Evolutionary conservation across 2,797 vertebrate genomes (phyloP).

Genomic region (Notoglanidium macrostoma): DNA sequence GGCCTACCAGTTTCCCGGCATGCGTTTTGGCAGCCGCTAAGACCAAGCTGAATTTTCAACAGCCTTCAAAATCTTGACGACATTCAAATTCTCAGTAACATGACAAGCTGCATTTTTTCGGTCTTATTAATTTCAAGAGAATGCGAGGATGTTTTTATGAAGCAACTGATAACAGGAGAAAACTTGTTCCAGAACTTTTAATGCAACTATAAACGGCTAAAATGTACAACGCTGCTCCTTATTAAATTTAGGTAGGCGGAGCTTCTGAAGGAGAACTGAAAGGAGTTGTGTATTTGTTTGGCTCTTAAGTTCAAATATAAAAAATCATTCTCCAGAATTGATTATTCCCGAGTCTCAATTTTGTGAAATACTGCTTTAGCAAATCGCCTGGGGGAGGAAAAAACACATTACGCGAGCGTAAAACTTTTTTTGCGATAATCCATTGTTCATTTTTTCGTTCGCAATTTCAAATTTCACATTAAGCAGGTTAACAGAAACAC

Average conservation of each 20-base stretch:
- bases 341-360: no score
- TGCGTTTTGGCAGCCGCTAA: background rate
- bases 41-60: background rate
- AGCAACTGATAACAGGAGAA: background rate
- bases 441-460: no score
- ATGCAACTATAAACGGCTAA: background rate
- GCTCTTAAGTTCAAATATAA: no score
- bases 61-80: background rate
- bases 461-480: no score
- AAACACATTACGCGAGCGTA: no score
- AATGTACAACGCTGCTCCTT: background rate
- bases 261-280: no score
- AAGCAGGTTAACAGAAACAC: no score
- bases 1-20: background rate
- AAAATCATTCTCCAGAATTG: no score
- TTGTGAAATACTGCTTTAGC: no score
- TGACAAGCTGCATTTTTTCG: background rate
- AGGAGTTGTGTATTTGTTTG: no score
- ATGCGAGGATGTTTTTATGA: background rate
- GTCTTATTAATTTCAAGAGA: background rate
- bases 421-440: no score
- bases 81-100: background rate
- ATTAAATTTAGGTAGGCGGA: background rate
- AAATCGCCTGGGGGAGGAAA: no score
- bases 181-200: background rate